These are phyloP conservation scores for Drusus annulatus DNA, from an alignment of 1,140 invertebrate genomes.

Conservation along the genomic window DNA sequence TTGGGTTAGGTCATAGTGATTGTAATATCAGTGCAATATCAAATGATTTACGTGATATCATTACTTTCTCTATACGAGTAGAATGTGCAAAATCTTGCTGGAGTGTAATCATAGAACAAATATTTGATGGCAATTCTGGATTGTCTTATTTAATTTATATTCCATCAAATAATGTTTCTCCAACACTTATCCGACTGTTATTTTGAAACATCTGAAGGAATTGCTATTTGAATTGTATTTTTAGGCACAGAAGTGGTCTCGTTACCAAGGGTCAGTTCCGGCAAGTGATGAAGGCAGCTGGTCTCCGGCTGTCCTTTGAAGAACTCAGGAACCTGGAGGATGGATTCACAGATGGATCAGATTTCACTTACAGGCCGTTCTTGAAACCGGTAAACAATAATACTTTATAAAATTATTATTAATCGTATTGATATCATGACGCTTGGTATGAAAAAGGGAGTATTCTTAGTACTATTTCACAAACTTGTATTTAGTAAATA, in stretches of 20 bases:
- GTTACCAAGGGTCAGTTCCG: constrained; percentile 78
- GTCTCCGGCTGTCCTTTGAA: constrained; percentile 74
- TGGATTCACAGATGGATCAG: constrained; percentile 62
- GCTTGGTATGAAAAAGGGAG: too few relatives aligned
- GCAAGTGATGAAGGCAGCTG: constrained; percentile 75
- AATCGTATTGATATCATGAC: neutral
- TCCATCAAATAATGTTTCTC: neutral
- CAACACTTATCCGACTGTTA: neutral
- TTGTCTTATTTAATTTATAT: too few relatives aligned
- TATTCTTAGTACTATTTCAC: too few relatives aligned
- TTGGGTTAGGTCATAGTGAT: too few relatives aligned
- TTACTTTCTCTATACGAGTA: too few relatives aligned
- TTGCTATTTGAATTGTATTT: neutral
- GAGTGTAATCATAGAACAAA: too few relatives aligned
- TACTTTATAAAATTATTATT: neutral
- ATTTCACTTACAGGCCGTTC: constrained; percentile 29
- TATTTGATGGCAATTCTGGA: too few relatives aligned
- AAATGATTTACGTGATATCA: too few relatives aligned
- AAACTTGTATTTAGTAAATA: too few relatives aligned
- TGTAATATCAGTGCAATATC: too few relatives aligned
- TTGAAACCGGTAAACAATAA: constrained; percentile 27
- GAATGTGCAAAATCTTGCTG: too few relatives aligned
- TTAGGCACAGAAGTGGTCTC: constrained; percentile 78
- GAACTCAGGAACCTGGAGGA: constrained; percentile 79
- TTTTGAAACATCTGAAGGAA: neutral